Evolutionary conservation across 2,797 vertebrate genomes (phyloP).

Genomic region (Carcharodon carcharias): DNA sequence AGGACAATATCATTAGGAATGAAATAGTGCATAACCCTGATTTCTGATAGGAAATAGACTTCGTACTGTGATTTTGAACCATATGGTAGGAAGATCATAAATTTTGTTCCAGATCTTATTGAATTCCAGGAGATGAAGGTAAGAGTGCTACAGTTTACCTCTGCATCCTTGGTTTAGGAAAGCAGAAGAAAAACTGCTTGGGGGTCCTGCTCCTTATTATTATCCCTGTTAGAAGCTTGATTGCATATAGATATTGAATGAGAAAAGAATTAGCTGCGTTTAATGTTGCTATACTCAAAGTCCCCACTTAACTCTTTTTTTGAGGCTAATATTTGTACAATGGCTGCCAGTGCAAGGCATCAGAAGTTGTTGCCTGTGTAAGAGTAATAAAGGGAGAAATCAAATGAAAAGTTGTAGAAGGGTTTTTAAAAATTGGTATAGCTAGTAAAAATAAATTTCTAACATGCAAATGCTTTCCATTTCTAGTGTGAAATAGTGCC

Average conservation of each 20-base stretch:
- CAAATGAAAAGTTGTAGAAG: not conserved
- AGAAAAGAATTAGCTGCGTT: too few species aligned
- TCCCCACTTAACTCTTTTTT: not conserved
- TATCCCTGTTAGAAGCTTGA: not conserved
- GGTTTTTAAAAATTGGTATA: not conserved
- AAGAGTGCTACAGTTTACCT: not conserved
- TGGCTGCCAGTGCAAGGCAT: not conserved
- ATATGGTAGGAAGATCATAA: not conserved
- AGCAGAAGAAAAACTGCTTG: not conserved
- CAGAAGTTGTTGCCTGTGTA: not conserved
- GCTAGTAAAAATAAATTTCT: not conserved
- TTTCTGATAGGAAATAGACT: not conserved
- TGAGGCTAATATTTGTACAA: not conserved
- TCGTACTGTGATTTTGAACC: not conserved
- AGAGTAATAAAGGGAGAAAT: not conserved
- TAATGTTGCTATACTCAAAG: too few species aligned
- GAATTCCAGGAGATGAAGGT: too few species aligned
- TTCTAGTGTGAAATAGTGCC: not conserved
- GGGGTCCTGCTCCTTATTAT: not conserved
- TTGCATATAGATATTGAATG: not conserved
- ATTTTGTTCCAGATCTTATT: not conserved
- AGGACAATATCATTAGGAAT: not conserved
- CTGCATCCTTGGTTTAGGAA: not conserved
- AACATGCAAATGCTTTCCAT: not conserved
- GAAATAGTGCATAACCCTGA: not conserved